Evolutionary conservation across 2,113 vertebrate genomes (phyloP).

Genomic region (Platysteira castanea): DNA sequence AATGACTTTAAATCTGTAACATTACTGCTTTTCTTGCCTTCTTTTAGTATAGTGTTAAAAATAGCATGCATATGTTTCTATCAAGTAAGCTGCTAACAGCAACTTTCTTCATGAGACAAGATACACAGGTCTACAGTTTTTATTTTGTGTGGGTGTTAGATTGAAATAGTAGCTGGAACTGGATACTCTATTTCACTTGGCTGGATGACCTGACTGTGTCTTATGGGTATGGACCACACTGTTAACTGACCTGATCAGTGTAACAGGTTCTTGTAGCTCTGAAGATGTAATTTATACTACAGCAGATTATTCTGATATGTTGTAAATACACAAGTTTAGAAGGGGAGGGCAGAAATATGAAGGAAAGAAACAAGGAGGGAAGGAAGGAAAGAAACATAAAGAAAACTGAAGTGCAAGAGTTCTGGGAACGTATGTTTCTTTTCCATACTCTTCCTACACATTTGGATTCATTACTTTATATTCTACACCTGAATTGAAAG

Average conservation of each 20-base stretch:
- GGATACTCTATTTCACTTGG: not conserved
- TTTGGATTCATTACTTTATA: not conserved
- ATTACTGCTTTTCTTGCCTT: not conserved
- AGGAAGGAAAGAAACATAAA: not conserved
- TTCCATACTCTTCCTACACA: not conserved
- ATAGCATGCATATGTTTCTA: rapidly evolving
- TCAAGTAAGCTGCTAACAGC: not conserved
- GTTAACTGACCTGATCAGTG: rapidly evolving
- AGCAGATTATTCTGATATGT: not conserved
- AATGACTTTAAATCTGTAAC: not conserved
- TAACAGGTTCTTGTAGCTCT: not conserved
- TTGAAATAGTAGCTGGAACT: not conserved
- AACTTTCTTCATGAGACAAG: not conserved
- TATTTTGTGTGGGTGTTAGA: not conserved
- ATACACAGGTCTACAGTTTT: not conserved
- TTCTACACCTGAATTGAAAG: not conserved
- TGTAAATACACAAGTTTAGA: not conserved
- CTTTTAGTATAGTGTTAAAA: not conserved
- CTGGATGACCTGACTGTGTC: not conserved
- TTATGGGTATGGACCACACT: rapidly evolving
- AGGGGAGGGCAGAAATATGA: not conserved
- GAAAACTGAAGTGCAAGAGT: not conserved
- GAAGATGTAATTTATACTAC: not conserved
- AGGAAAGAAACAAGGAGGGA: not conserved
- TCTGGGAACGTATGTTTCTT: not conserved